Evolutionary conservation across 2,797 vertebrate genomes (phyloP).

Genomic region (Epinephelus malabaricus): DNA sequence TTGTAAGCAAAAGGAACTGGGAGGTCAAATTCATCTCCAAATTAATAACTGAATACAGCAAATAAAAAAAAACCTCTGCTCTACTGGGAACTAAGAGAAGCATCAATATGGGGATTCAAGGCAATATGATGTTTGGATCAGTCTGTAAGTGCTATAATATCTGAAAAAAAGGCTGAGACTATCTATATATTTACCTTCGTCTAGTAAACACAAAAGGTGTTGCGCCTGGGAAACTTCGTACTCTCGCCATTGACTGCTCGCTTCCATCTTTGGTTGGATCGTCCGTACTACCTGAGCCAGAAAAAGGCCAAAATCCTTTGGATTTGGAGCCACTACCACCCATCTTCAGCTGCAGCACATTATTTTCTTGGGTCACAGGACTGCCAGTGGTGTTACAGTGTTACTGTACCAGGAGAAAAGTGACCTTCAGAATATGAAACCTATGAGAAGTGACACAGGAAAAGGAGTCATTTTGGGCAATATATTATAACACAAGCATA

Average conservation of each 20-base stretch:
- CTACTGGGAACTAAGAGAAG: background rate
- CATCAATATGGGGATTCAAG: background rate
- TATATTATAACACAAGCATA: background rate
- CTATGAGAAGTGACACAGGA: slow-evolving; percentile 35
- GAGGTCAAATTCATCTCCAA: background rate
- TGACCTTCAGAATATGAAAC: slow-evolving; percentile 30
- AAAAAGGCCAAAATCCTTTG: slow-evolving; percentile 95
- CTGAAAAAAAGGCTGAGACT: slow-evolving; percentile 1
- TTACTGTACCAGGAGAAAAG: slow-evolving; percentile 46
- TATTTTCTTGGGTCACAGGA: slow-evolving; percentile 81
- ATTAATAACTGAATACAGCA: background rate
- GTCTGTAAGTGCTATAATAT: background rate
- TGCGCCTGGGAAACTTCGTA: slow-evolving; percentile 86
- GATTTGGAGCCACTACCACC: slow-evolving; percentile 94
- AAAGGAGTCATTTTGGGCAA: background rate
- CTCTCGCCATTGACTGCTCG: slow-evolving; percentile 90
- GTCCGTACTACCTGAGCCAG: slow-evolving; percentile 86
- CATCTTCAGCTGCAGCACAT: slow-evolving; percentile 92
- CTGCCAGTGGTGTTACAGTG: slow-evolving; percentile 64
- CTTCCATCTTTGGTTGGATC: slow-evolving; percentile 87
- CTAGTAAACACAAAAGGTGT: slow-evolving; percentile 96
- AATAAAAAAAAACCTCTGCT: background rate
- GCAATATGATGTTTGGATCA: background rate
- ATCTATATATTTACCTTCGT: slow-evolving; percentile 87
- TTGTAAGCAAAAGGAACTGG: background rate